phyloP scores from a whole-genome alignment of 2,888 invertebrate species.

The Spilarctia lutea region DNA sequence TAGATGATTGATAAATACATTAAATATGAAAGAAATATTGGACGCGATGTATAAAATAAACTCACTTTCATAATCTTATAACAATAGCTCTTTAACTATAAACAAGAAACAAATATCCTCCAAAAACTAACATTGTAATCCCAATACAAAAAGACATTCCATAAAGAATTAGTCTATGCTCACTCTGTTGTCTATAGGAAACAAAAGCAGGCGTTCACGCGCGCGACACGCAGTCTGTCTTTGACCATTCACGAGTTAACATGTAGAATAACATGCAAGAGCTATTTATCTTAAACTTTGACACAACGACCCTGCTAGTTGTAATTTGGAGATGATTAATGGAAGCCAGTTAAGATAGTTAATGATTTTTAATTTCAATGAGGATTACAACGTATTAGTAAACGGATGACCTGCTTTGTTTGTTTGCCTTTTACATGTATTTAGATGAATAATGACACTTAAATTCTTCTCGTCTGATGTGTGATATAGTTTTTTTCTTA shows the following conservation, averaged over 20 bases:
- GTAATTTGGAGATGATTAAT: slow-evolving; percentile 63
- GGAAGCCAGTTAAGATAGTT: slow-evolving; percentile 45
- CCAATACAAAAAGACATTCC: slow-evolving; percentile 57
- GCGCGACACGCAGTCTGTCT: slow-evolving; percentile 73
- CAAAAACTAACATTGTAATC: slow-evolving; percentile 44
- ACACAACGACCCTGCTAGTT: slow-evolving; percentile 48
- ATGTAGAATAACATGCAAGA: slow-evolving; percentile 57
- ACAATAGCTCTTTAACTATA: slow-evolving; percentile 19
- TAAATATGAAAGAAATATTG: neutral
- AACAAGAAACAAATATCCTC: slow-evolving; percentile 18
- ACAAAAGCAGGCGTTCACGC: slow-evolving; percentile 63
- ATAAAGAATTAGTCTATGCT: slow-evolving; percentile 57
- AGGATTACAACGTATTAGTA: slow-evolving; percentile 71
- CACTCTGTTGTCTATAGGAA: slow-evolving; percentile 63
- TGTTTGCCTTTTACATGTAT: slow-evolving; percentile 35
- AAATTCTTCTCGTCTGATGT: slow-evolving; percentile 37
- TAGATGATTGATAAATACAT: neutral
- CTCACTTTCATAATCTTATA: slow-evolving; percentile 20
- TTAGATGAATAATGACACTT: slow-evolving; percentile 49
- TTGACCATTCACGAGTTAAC: slow-evolving; percentile 56
- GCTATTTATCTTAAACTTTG: slow-evolving; percentile 66
- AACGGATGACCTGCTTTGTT: slow-evolving; percentile 56
- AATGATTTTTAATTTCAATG: slow-evolving; percentile 73
- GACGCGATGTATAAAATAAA: neutral
- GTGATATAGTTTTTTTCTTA: slow-evolving; percentile 28